Evolutionary conservation across 2,797 vertebrate genomes (phyloP), one percentile per base, ranked within the genome.

Genomic region (Lagocephalus sceleratus): DNA sequence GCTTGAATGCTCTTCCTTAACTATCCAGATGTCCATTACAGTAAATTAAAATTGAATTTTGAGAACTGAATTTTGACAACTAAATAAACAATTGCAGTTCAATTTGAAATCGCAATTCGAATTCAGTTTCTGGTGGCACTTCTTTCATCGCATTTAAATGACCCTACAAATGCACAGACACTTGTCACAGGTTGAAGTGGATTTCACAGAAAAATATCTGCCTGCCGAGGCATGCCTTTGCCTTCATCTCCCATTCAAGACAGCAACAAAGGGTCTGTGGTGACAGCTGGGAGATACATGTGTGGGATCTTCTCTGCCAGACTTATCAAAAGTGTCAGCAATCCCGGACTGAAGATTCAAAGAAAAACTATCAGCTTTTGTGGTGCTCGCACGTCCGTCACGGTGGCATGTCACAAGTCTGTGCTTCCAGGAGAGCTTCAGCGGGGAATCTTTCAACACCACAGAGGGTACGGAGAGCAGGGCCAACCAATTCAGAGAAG

Each of bases 371-470:
- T 16, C 47, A 14, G 44, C 22, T 23, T 38, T 19, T 54, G 14
- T 21, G 8, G 8, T 46, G 32, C 60, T 42, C 8, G 14, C 19
- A 32, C 25, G 51, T 66, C 58, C 22, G 42, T 42, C 47, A 46
- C 2, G 2, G 11, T 20, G 20, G 47, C 39, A 39, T 21, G 10
- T 32, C 26, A 48, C 19, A 52, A 10, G 40, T 35, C 42, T 19
- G 19, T 40, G 15, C 39, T 40, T 17, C 16, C n/a, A 17, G 6
- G 17, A 16, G 39, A 40, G 39, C n/a, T n/a, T 40, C 39, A 40
- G 6, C 39, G 14, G 11, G 14, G 32, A 35, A 35, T 14, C 32
- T 35, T 14, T 12, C 32, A 10, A 35, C 1, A 12, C 32, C 32
- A 35, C 32, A 5, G 32, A 35, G 32, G 32, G 8, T 14, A 35